A percentile compares a stretch with the other conserved stretches of the same genome.
phyloP scores from a whole-genome alignment of 2,797 vertebrate species.

The Amniataba percoides region DNA sequence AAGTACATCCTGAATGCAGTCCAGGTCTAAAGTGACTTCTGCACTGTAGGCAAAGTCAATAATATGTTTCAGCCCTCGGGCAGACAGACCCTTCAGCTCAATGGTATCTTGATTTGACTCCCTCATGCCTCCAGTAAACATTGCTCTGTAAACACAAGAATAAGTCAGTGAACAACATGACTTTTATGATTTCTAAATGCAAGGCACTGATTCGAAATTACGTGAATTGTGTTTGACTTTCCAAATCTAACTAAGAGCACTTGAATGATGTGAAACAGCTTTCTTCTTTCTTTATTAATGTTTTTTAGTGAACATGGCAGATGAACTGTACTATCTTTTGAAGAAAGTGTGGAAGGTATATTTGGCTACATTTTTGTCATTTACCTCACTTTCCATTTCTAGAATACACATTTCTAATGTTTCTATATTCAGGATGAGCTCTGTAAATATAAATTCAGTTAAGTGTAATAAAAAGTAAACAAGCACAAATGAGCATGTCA shows the following conservation, averaged over 20 bases:
- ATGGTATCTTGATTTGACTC: constrained; percentile 94
- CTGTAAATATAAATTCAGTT: neutral
- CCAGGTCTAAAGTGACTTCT: constrained; percentile 95
- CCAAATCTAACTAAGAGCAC: neutral
- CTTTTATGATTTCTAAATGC: constrained; percentile 6
- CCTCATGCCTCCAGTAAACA: constrained; percentile 98
- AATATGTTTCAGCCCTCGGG: constrained; percentile 94
- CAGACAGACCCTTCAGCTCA: constrained; percentile 94
- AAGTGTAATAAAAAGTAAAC: neutral
- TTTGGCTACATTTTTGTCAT: constrained; percentile 7
- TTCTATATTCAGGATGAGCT: neutral
- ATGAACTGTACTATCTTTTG: neutral
- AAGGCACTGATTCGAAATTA: neutral
- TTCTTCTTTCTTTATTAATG: neutral
- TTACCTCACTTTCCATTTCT: neutral
- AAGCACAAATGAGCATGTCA: neutral
- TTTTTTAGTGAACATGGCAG: neutral
- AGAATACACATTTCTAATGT: neutral
- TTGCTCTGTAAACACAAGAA: constrained; percentile 88
- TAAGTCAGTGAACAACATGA: constrained; percentile 22
- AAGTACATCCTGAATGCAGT: constrained; percentile 97
- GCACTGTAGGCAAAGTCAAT: constrained; percentile 98
- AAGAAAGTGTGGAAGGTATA: neutral
- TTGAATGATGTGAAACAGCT: neutral
- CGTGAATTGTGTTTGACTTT: neutral